Evolutionary conservation across 92 coral and sea anemone genomes (phyloP), one percentile per base, ranked within the genome.

Genomic region (Zoanthus sociatus): DNA sequence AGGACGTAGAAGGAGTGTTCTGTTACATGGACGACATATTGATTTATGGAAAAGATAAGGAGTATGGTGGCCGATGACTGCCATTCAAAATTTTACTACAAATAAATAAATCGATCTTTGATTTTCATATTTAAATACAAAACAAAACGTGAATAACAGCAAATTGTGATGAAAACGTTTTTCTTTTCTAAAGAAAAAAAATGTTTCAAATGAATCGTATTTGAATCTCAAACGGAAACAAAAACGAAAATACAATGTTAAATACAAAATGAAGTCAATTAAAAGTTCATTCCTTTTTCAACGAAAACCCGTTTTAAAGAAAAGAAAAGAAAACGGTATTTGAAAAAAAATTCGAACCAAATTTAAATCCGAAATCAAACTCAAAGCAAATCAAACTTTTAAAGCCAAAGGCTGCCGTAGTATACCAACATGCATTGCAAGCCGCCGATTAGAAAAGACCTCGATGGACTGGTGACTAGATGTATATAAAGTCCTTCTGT

Each of bases 171-270:
- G 71, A 64, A 64, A 64, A 64, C 71, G 71, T 64, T 64, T 69
- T 56, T 50, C 14, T 71, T 71, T 71, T 13, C 76, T 30, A 71
- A 71, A 71, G 76, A 71, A 37, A 71, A 71, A 71, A 8, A n/a
- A 71, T 26, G 11, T 71, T 32, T 71, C 18, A 71, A 71, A 71
- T 71, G 76, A 71, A 71, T 71, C 53, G 9, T 71, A 71, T 71
- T 71, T 71, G 76, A 71, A 71, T 71, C 76, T 32, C 76, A 71
- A 71, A 71, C 76, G 76, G 76, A 71, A 71, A 71, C 76, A 26
- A 48, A 50, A 71, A 71, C 50, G 76, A 71, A 71, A 71, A 71
- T 71, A 71, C 17, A 71, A 71, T 20, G 76, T 0, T 71, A 71
- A 71, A 14, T 71, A 33, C 18, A 71, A 37, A 71, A 48, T 71